A percentile compares a stretch with the other conserved stretches of the same genome.
phyloP scores from a whole-genome alignment of 2,113 vertebrate genomes.

The Sylvilagus bachmani region DNA sequence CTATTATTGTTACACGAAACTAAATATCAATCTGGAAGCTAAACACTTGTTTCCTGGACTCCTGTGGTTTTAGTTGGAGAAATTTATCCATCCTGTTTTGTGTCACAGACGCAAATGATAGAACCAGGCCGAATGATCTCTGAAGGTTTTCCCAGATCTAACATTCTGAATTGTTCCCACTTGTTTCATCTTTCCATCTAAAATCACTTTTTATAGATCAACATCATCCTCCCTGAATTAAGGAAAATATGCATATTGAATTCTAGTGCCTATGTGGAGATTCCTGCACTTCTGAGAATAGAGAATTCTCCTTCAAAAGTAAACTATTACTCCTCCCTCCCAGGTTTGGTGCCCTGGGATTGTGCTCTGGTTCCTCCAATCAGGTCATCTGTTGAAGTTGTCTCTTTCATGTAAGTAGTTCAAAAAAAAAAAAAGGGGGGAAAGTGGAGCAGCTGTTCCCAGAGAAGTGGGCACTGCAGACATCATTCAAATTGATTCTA shows the following conservation, averaged over 20 bases:
- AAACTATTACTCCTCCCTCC: background rate
- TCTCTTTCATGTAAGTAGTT: slow-evolving; percentile 61
- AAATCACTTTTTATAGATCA: slow-evolving; percentile 25
- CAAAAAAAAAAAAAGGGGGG: slow-evolving; percentile 27
- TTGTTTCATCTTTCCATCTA: background rate
- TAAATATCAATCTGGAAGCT: background rate
- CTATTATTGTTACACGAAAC: slow-evolving; percentile 13
- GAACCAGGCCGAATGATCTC: background rate
- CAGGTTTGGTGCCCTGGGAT: background rate
- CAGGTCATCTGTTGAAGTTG: slow-evolving; percentile 2
- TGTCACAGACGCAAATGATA: background rate
- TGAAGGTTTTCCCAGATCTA: background rate
- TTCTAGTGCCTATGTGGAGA: background rate
- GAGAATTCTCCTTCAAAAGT: background rate
- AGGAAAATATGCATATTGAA: background rate
- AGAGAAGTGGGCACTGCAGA: background rate
- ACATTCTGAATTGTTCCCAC: background rate
- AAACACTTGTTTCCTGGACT: background rate
- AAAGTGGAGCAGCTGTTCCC: slow-evolving; percentile 44
- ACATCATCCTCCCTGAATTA: background rate
- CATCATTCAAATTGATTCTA: slow-evolving; percentile 67
- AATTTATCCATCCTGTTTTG: background rate
- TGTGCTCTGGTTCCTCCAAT: background rate
- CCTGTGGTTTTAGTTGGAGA: background rate
- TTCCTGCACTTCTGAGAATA: background rate